Evolutionary conservation across 2,888 invertebrate species (phyloP), one percentile per base, ranked within the genome.

Genomic region (Caenorhabditis zanzibari): DNA sequence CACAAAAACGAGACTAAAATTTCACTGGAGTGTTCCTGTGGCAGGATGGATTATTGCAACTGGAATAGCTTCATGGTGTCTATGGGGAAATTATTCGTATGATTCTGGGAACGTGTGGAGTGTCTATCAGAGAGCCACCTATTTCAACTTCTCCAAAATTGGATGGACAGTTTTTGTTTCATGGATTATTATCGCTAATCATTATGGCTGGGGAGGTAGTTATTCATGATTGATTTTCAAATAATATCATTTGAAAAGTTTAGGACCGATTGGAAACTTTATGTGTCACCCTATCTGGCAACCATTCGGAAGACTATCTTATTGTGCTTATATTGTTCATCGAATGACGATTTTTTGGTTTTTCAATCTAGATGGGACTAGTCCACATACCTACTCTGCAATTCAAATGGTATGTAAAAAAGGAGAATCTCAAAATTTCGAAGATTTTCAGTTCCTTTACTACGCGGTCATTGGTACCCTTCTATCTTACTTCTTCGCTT

Each of bases 231-330:
- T 2, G 0, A 10, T 4, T 26, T 5, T 64, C 5, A 9, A 1
- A 59, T n/a, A n/a, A n/a, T n/a, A n/a, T n/a, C 1, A 19, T 24
- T 1, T 5, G 26, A 54, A 61, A 24, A 22, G 38, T 41, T 61
- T 22, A 66, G 66, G 84, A 44, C 85, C 84, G 14, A 94, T 97
- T 73, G 95, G 96, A 93, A 94, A 94, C 0, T 93, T 96, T 59
- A 94, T 98, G 69, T 96, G 96, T 0, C 95, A 96, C 93, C 95
- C 95, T 68, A 95, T 96, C 0, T 94, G 96, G 89, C 94, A 96
- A 90, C 97, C 97, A 0, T 94, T 98, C 68, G 96, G 96, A 90
- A 94, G 97, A 71, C 94, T 97, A 83, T 96, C 97, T 4, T 97
- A 96, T 93, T 96, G 96, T 93, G 96, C 97, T 47, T 98, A 97